A percentile compares a stretch with the other conserved stretches of the same genome.
Conservation (phyloP, 1,140 invertebrate genomes). For the Eciton burchellii region DNA sequence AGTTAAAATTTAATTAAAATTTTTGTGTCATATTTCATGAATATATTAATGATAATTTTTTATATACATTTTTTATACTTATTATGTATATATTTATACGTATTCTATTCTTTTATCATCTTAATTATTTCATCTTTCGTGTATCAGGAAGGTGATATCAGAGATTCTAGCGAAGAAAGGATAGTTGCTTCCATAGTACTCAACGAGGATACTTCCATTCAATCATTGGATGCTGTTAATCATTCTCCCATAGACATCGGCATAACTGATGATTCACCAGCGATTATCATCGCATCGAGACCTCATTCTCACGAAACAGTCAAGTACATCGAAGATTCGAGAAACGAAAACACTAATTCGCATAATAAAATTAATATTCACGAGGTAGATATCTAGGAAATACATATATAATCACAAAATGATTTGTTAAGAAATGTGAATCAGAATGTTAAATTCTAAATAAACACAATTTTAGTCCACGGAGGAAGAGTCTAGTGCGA, state of each 20-base stretch:
- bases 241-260: slow-evolving; percentile 33
- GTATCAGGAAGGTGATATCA: background rate
- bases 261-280: slow-evolving; percentile 57
- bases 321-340: slow-evolving; percentile 24
- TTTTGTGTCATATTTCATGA: background rate
- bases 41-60: background rate
- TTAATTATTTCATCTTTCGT: background rate
- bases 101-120: background rate
- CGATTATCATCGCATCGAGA: slow-evolving; percentile 66
- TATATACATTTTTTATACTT: no score
- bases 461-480: slow-evolving; percentile 48
- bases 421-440: background rate
- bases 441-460: background rate
- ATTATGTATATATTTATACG: background rate
- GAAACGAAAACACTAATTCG: slow-evolving; percentile 2
- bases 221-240: background rate
- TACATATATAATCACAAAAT: background rate
- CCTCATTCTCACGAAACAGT: slow-evolving; percentile 63
- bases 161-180: slow-evolving; percentile 56
- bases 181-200: slow-evolving; percentile 31
- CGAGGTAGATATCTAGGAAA: slow-evolving; percentile 47
- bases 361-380: slow-evolving; percentile 34
- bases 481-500: slow-evolving; percentile 50
- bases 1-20: slow-evolving; percentile 5
- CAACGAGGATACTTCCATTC: slow-evolving; percentile 48